These are phyloP conservation scores for Mactra quadrangularis DNA, from an alignment of 1,140 invertebrate species.

Conservation along the genomic window DNA sequence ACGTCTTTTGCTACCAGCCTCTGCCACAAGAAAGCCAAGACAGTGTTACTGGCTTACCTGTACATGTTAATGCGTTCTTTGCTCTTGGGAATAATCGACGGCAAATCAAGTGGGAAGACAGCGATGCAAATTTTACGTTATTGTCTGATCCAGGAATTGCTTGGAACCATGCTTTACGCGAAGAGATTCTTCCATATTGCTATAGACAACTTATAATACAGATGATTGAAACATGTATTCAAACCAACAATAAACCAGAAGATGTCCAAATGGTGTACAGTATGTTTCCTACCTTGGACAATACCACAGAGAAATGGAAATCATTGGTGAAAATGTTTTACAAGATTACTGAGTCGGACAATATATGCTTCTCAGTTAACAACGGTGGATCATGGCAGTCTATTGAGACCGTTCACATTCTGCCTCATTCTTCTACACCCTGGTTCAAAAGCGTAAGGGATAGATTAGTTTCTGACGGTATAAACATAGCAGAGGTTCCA, in stretches of 20 bases:
- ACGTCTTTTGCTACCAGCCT: slow-evolving; percentile 77
- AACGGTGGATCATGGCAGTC: background rate
- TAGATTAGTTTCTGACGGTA: background rate
- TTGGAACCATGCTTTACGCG: slow-evolving; percentile 71
- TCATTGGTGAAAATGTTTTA: background rate
- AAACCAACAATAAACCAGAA: background rate
- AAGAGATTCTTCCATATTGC: slow-evolving; percentile 63
- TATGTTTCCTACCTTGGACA: slow-evolving; percentile 5
- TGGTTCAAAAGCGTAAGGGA: background rate
- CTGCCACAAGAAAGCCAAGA: slow-evolving; percentile 62
- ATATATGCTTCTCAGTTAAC: background rate
- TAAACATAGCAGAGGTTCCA: background rate
- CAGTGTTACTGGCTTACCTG: slow-evolving; percentile 71
- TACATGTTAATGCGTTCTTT: slow-evolving; percentile 76
- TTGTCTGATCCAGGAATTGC: slow-evolving; percentile 62
- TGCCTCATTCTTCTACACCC: background rate
- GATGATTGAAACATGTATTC: background rate
- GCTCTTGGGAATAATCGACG: slow-evolving; percentile 71
- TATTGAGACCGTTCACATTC: background rate
- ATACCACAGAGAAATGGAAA: slow-evolving; percentile 10
- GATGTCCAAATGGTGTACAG: background rate
- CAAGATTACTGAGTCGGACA: background rate
- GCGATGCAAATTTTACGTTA: slow-evolving; percentile 3
- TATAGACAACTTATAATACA: slow-evolving; percentile 53
- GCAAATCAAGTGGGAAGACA: slow-evolving; percentile 72